Conservation (phyloP, 2,113 vertebrate species). For the Brienomyrus longianalis region DNA sequence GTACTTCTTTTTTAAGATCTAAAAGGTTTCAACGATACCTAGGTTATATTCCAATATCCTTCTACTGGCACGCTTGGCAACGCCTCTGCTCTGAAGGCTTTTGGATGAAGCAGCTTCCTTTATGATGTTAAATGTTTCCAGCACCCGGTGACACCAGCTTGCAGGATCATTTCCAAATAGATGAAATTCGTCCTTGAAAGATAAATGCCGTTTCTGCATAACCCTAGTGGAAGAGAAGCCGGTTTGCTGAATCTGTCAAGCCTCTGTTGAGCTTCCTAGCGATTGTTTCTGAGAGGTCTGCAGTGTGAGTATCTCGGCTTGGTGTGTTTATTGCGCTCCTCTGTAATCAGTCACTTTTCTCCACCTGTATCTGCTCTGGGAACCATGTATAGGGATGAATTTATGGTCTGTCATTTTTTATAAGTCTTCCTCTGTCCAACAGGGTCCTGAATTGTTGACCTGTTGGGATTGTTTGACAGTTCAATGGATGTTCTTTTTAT, state of each 20-base stretch:
- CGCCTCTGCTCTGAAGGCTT: background rate
- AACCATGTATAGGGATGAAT: background rate
- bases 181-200: background rate
- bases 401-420: background rate
- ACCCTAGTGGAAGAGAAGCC: background rate
- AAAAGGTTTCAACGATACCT: background rate
- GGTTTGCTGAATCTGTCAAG: background rate
- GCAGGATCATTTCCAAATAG: background rate
- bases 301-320: background rate
- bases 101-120: background rate
- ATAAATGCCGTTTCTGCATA: background rate
- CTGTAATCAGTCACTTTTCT: background rate
- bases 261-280: background rate
- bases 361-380: background rate
- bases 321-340: background rate
- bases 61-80: background rate
- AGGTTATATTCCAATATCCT: background rate
- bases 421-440: background rate
- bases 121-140: background rate
- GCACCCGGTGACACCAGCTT: background rate
- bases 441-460: background rate
- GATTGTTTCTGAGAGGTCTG: background rate
- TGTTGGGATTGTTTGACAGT: background rate
- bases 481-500: background rate
- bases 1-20: background rate